These are phyloP conservation scores for Bombus superbus DNA, from an alignment of 1,140 invertebrate genomes.

Conservation along the genomic window DNA sequence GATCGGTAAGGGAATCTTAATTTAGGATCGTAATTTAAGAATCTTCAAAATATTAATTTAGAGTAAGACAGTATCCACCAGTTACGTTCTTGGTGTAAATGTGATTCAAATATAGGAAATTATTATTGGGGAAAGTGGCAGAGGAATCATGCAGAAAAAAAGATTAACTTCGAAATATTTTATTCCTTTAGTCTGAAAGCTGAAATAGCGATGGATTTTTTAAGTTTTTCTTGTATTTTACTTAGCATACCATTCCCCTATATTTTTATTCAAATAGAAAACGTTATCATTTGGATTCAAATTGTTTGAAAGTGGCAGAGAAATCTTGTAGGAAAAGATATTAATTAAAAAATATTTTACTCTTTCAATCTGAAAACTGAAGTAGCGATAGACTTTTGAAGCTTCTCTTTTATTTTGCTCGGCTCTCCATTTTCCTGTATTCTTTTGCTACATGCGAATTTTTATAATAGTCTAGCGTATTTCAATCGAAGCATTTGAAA, in stretches of 20 bases:
- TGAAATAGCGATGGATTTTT: background rate
- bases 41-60: background rate
- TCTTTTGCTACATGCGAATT: background rate
- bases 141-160: background rate
- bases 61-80: background rate
- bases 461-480: background rate
- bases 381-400: background rate
- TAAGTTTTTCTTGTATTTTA: no score
- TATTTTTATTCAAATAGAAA: background rate
- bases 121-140: background rate
- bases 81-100: background rate
- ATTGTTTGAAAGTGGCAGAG: background rate
- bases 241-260: background rate
- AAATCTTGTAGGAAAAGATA: background rate
- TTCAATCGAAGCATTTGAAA: background rate
- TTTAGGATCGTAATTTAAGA: background rate
- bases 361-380: background rate
- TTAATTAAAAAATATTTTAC: background rate
- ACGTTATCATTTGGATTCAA: background rate
- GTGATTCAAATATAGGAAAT: background rate
- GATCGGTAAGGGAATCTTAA: background rate
- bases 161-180: background rate
- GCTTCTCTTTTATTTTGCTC: no score
- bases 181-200: background rate
- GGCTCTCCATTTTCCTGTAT: background rate